Evolutionary conservation across 2,888 invertebrate species (phyloP), one percentile per base, ranked within the genome.

Genomic region (Muschampia plurimacula): DNA sequence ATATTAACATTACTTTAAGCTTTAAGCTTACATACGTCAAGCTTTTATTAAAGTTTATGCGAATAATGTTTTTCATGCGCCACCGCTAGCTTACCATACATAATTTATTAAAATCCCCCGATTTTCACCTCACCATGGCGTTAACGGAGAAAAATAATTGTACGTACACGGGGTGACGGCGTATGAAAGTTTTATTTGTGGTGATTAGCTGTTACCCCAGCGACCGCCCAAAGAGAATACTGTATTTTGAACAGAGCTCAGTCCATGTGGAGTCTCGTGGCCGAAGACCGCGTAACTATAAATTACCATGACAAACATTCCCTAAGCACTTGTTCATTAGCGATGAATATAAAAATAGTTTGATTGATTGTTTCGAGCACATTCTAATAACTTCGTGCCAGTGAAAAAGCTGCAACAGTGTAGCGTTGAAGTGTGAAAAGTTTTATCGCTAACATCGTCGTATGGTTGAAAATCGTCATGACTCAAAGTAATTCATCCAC

Each of bases 111-210:
- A 66, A 71, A 49, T 59, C 36, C 36, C 36, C 22, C 39, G 70
- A 28, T 66, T 71, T 49, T 60, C 71, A 60, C 66, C 49, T 66
- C 49, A 8, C 59, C 44, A 22, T 60, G 66, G 66, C 71, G 66
- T 65, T 71, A 71, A 71, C 44, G 49, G 66, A 65, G 71, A 13
- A 66, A 71, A 66, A 46, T 49, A 22, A 66, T 60, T 60, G 49
- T 71, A 60, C 44, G 60, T 60, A 65, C 36, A 64, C 71, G 74
- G 79, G 72, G 80, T 82, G 82, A 84, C 79, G 80, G 80, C 84
- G 83, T 84, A 87, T 91, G 85, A 87, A 90, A 86, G 68, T 88
- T 91, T 90, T 82, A 89, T 93, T 93, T 93, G 93, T 94, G 89
- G 84, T 92, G 88, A 89, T 92, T 87, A 90, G 82, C 78, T 84